Conservation (phyloP, 2,888 invertebrate species). For the Hedya salicella region DNA sequence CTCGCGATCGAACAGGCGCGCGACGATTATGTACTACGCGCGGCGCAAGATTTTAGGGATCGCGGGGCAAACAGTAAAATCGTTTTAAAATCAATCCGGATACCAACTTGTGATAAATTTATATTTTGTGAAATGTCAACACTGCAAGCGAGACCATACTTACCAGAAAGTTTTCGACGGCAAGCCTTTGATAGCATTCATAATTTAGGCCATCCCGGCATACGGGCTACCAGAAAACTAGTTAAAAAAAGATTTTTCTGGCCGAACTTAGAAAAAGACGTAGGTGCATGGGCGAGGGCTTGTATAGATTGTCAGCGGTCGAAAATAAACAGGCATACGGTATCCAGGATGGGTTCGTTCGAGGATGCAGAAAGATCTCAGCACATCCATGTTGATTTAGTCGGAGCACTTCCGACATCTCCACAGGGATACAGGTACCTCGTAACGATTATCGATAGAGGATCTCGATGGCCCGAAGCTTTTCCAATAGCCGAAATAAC, state of each 20-base stretch:
- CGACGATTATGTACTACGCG: neutral
- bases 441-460: slow-evolving; percentile 4
- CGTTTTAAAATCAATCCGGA: neutral
- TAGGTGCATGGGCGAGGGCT: neutral
- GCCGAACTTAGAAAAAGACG: slow-evolving; percentile 4
- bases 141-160: neutral
- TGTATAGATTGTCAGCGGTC: neutral
- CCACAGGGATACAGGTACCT: neutral
- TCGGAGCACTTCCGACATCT: neutral
- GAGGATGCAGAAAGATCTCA: neutral
- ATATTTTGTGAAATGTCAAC: neutral
- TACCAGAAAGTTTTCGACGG: neutral
- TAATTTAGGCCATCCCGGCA: neutral
- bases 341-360: neutral
- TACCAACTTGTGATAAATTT: neutral
- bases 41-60: neutral
- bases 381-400: slow-evolving; percentile 1
- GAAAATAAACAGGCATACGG: neutral
- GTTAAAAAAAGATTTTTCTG: neutral
- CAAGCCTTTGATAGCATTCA: neutral
- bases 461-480: slow-evolving; percentile 1
- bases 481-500: neutral
- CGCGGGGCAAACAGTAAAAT: no score
- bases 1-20: slow-evolving; percentile 20
- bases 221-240: neutral